phyloP scores from a whole-genome alignment of 1,140 invertebrate species.

The Microvelia longipes region DNA sequence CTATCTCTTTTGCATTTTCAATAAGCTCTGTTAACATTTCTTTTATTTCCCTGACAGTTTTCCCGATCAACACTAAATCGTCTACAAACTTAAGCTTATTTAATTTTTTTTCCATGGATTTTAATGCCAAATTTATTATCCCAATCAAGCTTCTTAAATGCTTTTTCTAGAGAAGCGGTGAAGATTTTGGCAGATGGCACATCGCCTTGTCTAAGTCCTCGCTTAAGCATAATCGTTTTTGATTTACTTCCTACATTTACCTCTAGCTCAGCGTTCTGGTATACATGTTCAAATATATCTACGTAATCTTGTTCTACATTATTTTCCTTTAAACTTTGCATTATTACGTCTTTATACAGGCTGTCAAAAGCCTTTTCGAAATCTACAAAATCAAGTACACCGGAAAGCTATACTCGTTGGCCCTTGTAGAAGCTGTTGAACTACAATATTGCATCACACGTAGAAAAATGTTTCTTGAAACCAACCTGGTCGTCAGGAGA shows the following conservation, averaged over 20 bases:
- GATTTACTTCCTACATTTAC: neutral
- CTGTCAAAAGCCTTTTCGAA: slow-evolving; percentile 2
- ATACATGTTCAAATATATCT: neutral
- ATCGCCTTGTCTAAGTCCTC: neutral
- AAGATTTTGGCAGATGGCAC: neutral
- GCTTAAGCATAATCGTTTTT: neutral
- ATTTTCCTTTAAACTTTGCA: neutral
- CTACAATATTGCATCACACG: neutral
- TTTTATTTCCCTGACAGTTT: neutral
- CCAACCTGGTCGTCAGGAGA: neutral
- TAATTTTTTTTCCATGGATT: neutral
- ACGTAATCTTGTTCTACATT: neutral
- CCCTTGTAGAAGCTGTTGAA: neutral
- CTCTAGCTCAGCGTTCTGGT: neutral
- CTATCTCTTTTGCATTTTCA: neutral
- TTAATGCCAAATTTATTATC: neutral
- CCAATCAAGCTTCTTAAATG: neutral
- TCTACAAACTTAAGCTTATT: neutral
- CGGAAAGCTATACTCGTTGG: neutral
- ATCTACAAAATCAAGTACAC: neutral
- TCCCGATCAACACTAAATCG: neutral
- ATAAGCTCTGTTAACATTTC: neutral
- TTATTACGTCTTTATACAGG: neutral
- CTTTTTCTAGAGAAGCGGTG: neutral
- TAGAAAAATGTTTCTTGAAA: neutral